Percentiles rank a stretch among this genome's conserved stretches.
phyloP scores from a whole-genome alignment of 2,113 vertebrate genomes.

The crab-eating macaque (Macaca fascicularis) region T2T-MFA8v1.1 NC_088375.1:115432001-115432500 shows the following conservation, averaged over 20 bases:
- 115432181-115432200: neutral
- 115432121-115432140: neutral
- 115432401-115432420: accelerated
- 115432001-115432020: neutral
- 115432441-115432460: neutral
- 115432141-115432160: accelerated
- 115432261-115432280: neutral
- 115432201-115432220: neutral
- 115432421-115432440: neutral
- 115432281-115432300: neutral
- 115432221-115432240: neutral
- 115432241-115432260: constrained; percentile 15
- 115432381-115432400: neutral
- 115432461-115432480: neutral
- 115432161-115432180: neutral
- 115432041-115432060: accelerated
- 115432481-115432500: accelerated
- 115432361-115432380: neutral
- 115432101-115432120: neutral
- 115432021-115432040: accelerated
- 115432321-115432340: neutral
- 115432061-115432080: accelerated
- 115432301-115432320: no score
- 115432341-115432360: no score
- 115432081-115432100: neutral